Evolutionary conservation across 2,797 vertebrate species (phyloP).

Genomic region (Discoglossus pictus): DNA sequence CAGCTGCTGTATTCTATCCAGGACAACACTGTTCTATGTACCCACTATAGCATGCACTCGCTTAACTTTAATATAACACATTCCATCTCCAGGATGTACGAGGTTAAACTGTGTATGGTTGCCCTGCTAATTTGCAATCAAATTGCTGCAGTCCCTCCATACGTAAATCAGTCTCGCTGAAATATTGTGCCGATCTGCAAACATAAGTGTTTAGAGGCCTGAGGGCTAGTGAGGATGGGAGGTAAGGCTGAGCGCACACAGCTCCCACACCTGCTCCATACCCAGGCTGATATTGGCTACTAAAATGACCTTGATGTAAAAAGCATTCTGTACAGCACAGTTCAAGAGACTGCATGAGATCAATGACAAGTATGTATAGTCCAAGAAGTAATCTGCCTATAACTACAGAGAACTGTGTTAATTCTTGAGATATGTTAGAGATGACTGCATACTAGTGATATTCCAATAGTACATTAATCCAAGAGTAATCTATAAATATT

Average conservation of each 20-base stretch:
- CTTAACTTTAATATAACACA: too few species aligned
- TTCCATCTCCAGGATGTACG: neutral
- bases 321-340: neutral
- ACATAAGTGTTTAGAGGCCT: conserved; percentile 46
- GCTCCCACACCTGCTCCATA: conserved; percentile 32
- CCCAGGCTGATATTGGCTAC: neutral
- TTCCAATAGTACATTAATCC: too few species aligned
- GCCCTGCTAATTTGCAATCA: conserved; percentile 42
- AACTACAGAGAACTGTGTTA: too few species aligned
- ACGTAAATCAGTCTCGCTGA: conserved; percentile 31
- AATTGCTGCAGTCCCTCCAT: conserved; percentile 45
- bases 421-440: too few species aligned
- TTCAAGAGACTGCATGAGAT: too few species aligned
- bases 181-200: conserved; percentile 28
- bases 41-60: too few species aligned
- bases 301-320: conserved; percentile 18
- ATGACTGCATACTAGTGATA: too few species aligned
- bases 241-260: conserved; percentile 1
- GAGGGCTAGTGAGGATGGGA: conserved; percentile 16
- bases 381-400: too few species aligned
- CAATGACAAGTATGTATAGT: too few species aligned
- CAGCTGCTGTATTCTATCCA: too few species aligned
- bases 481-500: too few species aligned
- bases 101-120: conserved; percentile 5
- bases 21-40: too few species aligned